Base-by-base conservation (phyloP, 1,140 invertebrate species). In the Scaptomyza graminum region DNA sequence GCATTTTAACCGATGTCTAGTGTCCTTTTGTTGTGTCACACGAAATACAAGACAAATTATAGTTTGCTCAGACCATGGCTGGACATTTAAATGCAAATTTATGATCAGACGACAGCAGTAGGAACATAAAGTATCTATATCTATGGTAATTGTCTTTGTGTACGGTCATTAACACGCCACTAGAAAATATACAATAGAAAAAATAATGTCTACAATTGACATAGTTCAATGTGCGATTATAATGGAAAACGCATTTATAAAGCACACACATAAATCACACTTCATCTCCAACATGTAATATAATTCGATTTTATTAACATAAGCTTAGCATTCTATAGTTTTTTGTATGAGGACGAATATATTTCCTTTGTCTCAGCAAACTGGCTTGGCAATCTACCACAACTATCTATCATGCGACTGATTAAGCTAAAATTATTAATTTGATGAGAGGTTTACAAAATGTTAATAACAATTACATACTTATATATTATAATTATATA, bases 1-100 rank as follows among this genome's bases (percentile, higher is more conserved):
- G 69, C 78, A 57, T 75, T 87, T 81, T 87, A 85, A 85, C 81
- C 82, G 74, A 85, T 85, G 74, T 87, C 81, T 85, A 85, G 81
- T 85, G 82, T 79, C 49, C 64, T 68, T 61, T 64, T 66, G 69
- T 65, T 78, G 55, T 49, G 63, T 54, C 57, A 66, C 57, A 56
- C 43, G 55, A 71, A 75, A 81, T 82, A 87, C 70, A 87, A 85
- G 82, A 87, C 78, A 85, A 74, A 87, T 82, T 78, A 55, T 85
- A 75, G 74, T 85, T 87, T 87, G 57, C 39, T 76, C 72, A 75
- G 62, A 67, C 43, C 54, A 44, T 37, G 66, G 18, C 80, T 59
- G 76, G 50, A 41, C 74, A 68, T 59, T 68, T 70, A 63, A 78
- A 87, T 87, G 71, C 82, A 87, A 85, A 85, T 85, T 82, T 87